Conservation (phyloP, 1,140 invertebrate genomes). For the Scaptomyza montana region DNA sequence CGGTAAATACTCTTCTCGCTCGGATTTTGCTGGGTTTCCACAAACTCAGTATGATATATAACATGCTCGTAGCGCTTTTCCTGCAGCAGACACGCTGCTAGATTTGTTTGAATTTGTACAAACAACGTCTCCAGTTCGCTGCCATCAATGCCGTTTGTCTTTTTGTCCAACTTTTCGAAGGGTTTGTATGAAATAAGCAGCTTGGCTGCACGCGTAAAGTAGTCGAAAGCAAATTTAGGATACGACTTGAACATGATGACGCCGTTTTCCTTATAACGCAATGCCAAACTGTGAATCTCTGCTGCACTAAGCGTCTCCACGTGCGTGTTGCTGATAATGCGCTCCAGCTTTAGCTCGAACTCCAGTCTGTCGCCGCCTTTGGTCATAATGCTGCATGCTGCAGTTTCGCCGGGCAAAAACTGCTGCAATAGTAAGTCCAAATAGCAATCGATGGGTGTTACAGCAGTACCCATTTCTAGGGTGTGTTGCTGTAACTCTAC, state of each 20-base stretch:
- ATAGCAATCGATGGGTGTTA: conserved; percentile 76
- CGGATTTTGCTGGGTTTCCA: conserved; percentile 58
- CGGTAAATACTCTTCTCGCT: conserved; percentile 80
- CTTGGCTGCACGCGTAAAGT: conserved; percentile 77
- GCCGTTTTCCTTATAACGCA: conserved; percentile 73
- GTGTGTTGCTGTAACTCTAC: conserved; percentile 38
- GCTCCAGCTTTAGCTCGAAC: conserved; percentile 58
- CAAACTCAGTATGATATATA: conserved; percentile 75
- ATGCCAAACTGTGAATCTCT: conserved; percentile 61
- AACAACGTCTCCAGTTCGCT: conserved; percentile 62
- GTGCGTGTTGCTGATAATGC: conserved; percentile 55
- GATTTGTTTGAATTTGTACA: conserved; percentile 74
- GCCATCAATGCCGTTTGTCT: conserved; percentile 56
- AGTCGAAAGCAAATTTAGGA: conserved; percentile 78
- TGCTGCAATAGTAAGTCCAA: conserved; percentile 76
- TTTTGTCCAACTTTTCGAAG: conserved; percentile 62
- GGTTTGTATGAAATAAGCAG: conserved; percentile 76
- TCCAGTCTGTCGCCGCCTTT: conserved; percentile 58
- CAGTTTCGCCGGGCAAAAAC: conserved; percentile 71
- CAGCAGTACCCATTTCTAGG: conserved; percentile 63
- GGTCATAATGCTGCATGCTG: conserved; percentile 62
- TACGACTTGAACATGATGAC: conserved; percentile 78
- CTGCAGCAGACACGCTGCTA: conserved; percentile 75
- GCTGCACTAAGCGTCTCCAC: conserved; percentile 61
- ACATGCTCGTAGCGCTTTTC: conserved; percentile 81